Percentiles rank a stretch among this genome's conserved stretches.
These are phyloP conservation scores for Brachionus sp. DNA, from an alignment of 1,140 invertebrate genomes.

Conservation along the genomic window DNA sequence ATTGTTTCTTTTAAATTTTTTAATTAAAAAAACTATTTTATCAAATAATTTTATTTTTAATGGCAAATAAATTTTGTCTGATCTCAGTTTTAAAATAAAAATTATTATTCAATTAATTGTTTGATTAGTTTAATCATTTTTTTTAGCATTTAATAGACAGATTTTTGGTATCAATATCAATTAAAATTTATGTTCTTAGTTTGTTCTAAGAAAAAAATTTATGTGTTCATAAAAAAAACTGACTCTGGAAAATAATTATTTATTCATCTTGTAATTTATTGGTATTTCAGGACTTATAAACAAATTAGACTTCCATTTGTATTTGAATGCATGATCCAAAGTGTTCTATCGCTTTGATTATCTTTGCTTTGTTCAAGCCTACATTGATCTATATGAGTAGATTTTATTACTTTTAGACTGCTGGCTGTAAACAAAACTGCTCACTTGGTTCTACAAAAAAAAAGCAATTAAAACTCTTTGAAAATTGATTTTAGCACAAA, in stretches of 20 bases:
- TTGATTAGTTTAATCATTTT: neutral
- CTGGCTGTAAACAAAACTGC: neutral
- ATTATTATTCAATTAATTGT: too few species aligned
- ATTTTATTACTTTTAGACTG: constrained; percentile 4
- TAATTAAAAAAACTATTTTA: too few species aligned
- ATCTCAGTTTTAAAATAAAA: too few species aligned
- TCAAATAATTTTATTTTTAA: too few species aligned
- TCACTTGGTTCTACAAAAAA: neutral
- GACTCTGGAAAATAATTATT: neutral
- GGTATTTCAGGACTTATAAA: neutral
- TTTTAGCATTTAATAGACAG: neutral
- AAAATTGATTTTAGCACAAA: constrained; percentile 30
- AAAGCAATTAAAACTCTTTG: constrained; percentile 27
- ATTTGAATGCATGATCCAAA: neutral
- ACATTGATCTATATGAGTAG: constrained; percentile 30
- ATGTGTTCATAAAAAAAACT: neutral
- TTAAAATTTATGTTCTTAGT: constrained; percentile 22
- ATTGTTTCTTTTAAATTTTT: too few species aligned
- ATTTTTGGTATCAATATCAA: neutral
- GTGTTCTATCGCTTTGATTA: neutral
- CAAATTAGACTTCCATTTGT: neutral
- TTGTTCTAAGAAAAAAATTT: neutral
- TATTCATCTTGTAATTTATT: constrained; percentile 9
- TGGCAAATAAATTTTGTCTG: too few species aligned
- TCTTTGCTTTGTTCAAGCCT: neutral